These are phyloP conservation scores for Epizoanthus stellaris DNA, from an alignment of 92 coral and sea anemone genomes.

Conservation along the genomic window DNA sequence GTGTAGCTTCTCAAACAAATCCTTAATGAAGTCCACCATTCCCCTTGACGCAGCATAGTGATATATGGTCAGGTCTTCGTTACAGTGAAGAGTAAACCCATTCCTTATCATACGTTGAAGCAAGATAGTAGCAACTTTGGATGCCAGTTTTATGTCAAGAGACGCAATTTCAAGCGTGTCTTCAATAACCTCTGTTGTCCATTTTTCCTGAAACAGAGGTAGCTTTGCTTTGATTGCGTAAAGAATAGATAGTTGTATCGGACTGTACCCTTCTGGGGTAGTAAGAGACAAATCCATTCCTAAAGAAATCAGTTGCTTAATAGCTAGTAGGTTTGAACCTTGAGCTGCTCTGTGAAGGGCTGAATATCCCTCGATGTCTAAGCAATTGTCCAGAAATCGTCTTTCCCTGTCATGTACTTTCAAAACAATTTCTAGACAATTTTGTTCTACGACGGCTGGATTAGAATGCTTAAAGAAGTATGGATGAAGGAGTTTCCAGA, in stretches of 20 bases:
- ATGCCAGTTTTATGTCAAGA: neutral
- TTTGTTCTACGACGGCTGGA: too few species aligned
- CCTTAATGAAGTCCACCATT: constrained; percentile 5
- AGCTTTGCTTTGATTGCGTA: too few species aligned
- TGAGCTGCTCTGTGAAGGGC: constrained; percentile 29
- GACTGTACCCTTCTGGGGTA: too few species aligned
- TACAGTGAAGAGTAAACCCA: constrained; percentile 11
- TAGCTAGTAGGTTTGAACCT: constrained; percentile 1
- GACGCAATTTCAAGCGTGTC: neutral
- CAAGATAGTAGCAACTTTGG: neutral
- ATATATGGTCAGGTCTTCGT: neutral
- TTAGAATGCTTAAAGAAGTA: neutral
- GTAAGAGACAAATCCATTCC: too few species aligned
- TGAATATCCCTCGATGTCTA: constrained; percentile 19
- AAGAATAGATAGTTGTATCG: too few species aligned
- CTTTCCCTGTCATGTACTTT: neutral
- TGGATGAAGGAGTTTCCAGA: constrained; percentile 16
- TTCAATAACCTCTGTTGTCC: too few species aligned
- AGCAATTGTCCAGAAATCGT: constrained; percentile 16
- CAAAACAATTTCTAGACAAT: neutral
- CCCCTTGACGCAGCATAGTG: constrained; percentile 35
- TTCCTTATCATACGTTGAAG: neutral
- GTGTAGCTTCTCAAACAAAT: neutral
- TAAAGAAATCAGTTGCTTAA: too few species aligned
- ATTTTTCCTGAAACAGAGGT: too few species aligned